Evolutionary conservation across 2,113 vertebrate genomes (phyloP), one percentile per base, ranked within the genome.

Genomic region (Rhadina sibilatrix): DNA sequence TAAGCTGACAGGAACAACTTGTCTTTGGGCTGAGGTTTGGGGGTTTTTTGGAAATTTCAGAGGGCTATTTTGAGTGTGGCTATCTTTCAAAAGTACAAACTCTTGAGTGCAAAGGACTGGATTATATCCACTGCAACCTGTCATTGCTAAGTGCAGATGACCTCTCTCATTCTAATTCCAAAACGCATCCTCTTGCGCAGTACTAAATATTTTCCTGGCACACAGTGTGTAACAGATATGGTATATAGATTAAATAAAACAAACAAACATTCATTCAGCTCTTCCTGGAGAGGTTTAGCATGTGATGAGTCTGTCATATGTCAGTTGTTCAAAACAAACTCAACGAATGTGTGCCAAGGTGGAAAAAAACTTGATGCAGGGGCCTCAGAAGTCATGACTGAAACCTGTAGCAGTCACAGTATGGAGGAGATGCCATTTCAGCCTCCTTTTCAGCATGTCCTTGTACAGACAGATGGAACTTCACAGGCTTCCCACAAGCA

Each of bases 271-370:
- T 3, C 42, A 42, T 59, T 83, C 50, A 79, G 22, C 54, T 93
- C 47, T 81, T 89, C 49, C 82, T 95, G 68, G 54, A 86, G 82
- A 70, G 6, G 8, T 56, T 85, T 69, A 42, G 35, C 25, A 35
- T 61, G 37, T 57, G 47, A 74, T 53, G 30, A 86, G 35, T 37
- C 44, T 61, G 40, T n/a, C 65, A 65, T n/a, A 33, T 5, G 27
- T 47, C 44, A 64, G 12, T 60, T 75, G 33, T 44, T 64, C 71
- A 52, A 78, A 93, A 87, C 15, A 83, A 84, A 47, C 7, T 12
- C 9, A 81, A 57, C 0, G 1, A 94, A 74, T 0, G 1, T 47
- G 25, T 1, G 2, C 31, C 42, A 76, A 85, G 6, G 17, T 33
- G 7, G 35, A 83, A 90, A 21, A 82, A 85, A 91, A 15, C 20